Percentiles rank a stretch among this genome's conserved stretches.
Evolutionary conservation across 2,113 vertebrate genomes (phyloP).

Genomic region (Elachura formosa): DNA sequence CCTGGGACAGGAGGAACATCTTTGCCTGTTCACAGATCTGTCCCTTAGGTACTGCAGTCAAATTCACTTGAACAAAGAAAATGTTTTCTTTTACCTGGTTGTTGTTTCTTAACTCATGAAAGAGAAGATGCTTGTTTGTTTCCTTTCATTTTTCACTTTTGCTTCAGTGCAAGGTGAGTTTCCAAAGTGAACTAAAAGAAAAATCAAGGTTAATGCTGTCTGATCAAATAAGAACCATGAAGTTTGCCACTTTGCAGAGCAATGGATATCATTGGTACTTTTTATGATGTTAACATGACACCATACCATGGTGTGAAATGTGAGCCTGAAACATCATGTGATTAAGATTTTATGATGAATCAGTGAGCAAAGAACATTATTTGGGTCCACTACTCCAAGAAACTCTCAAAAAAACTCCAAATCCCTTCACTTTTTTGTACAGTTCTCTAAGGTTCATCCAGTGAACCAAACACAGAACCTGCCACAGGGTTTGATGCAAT

Average conservation of each 20-base stretch:
- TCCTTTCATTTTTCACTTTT: not conserved
- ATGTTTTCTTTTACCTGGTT: not conserved
- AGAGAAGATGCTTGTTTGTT: not conserved
- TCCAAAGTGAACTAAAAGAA: not conserved
- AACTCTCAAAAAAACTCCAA: not conserved
- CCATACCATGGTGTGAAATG: not conserved
- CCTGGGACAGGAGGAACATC: not conserved
- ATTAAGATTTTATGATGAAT: not conserved
- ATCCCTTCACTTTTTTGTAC: not conserved
- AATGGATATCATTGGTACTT: not conserved
- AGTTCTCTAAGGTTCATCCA: not conserved
- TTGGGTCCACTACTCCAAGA: not conserved
- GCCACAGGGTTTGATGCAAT: not conserved
- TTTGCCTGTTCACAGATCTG: not conserved
- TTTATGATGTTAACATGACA: not conserved
- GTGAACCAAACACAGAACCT: not conserved
- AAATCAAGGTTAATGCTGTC: not conserved
- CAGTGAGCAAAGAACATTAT: not conserved
- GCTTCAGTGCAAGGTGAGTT: not conserved
- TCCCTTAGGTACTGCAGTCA: not conserved
- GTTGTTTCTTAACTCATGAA: not conserved
- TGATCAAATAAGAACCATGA: not conserved
- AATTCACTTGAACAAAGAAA: not conserved
- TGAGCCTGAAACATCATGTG: not conserved
- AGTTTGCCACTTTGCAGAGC: not conserved